Evolutionary conservation across 2,113 vertebrate genomes (phyloP).

Genomic region (Poicephalus gulielmi): DNA sequence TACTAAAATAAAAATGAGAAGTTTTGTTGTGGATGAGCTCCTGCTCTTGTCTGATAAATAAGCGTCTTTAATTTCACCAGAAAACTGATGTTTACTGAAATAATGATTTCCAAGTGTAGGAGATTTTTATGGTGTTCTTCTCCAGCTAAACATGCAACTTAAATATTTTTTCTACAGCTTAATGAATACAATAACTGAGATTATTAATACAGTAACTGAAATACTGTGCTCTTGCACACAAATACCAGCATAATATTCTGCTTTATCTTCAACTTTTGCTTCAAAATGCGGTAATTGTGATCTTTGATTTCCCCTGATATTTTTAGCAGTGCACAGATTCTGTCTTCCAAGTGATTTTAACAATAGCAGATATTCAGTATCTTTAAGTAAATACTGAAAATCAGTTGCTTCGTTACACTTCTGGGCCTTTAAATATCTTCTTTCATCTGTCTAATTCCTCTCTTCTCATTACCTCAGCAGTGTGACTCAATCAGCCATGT

Average conservation of each 20-base stretch:
- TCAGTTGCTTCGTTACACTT: conserved; percentile 37
- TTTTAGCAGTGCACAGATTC: neutral
- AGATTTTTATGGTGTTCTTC: neutral
- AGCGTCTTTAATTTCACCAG: neutral
- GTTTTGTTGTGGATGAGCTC: neutral
- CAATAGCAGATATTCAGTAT: neutral
- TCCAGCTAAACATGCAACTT: neutral
- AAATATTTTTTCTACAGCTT: neutral
- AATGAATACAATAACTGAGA: neutral
- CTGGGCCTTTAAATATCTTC: conserved; percentile 34
- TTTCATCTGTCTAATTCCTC: conserved; percentile 54
- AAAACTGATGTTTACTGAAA: neutral
- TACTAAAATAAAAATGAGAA: neutral
- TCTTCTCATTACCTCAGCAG: conserved; percentile 8
- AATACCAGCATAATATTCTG: neutral
- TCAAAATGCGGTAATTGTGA: neutral
- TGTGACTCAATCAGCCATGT: conserved; percentile 43
- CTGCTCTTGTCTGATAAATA: neutral
- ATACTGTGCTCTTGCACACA: neutral
- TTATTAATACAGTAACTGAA: neutral
- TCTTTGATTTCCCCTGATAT: fast-evolving
- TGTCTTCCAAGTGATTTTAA: neutral
- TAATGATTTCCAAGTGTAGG: neutral
- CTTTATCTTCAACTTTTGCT: neutral
- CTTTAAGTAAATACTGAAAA: conserved; percentile 22